Evolutionary conservation across 2,113 vertebrate species (phyloP).

Genomic region (Acanthisitta chloris): DNA sequence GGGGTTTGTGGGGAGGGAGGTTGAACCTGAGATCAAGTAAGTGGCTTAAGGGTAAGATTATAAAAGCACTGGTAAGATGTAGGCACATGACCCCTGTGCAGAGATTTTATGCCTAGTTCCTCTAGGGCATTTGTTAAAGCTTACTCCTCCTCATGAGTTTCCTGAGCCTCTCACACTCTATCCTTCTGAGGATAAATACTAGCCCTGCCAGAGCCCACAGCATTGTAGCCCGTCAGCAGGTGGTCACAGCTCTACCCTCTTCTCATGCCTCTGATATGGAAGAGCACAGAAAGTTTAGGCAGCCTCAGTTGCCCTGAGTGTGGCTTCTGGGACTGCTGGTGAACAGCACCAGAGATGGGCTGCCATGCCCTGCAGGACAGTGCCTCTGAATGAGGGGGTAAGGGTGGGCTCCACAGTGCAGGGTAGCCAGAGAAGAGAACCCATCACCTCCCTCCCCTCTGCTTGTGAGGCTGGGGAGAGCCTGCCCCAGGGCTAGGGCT

Average conservation of each 20-base stretch:
- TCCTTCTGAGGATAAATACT: not conserved
- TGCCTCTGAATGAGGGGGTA: not conserved
- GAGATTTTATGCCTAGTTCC: not conserved
- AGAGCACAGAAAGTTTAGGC: not conserved
- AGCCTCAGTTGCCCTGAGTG: not conserved
- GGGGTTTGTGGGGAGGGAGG: not conserved
- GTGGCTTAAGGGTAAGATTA: not conserved
- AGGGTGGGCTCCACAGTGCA: rapidly evolving
- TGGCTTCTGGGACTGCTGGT: not conserved
- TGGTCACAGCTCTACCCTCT: not conserved
- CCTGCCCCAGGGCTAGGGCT: no score
- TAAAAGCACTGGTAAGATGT: not conserved
- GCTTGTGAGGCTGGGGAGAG: not conserved
- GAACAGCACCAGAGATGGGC: not conserved
- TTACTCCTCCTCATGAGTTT: not conserved
- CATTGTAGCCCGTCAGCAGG: not conserved
- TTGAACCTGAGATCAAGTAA: not conserved
- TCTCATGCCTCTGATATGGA: not conserved
- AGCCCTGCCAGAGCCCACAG: not conserved
- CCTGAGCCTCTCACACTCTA: not conserved
- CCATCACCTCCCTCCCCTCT: not conserved
- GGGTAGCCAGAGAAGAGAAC: not conserved
- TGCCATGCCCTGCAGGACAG: not conserved
- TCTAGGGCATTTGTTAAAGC: not conserved
- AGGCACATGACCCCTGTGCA: not conserved